Evolutionary conservation across 1,140 invertebrate species (phyloP), one percentile per base, ranked within the genome.

Genomic region (Zelostemma sp.): DNA sequence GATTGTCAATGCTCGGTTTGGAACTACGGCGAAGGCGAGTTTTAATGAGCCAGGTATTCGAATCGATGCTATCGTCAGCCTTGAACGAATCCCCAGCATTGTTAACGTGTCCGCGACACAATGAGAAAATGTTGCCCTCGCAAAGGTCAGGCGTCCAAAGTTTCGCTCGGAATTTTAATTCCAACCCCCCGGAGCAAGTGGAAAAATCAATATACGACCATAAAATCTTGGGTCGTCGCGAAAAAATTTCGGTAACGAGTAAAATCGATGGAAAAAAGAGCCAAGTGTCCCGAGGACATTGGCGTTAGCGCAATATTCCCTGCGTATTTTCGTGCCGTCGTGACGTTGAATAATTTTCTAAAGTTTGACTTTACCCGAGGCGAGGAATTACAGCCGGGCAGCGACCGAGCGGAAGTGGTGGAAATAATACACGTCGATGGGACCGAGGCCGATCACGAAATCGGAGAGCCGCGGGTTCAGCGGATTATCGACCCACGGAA

Each of bases 401-500:
- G 40, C 57, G 65, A 33, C 31, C 48, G 66, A 57, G 51, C 62
- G 62, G 61, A 64, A 69, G 65, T 61, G 65, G 58, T 66, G 61
- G 66, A 70, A 66, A 68, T 75, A 59, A 69, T 68, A 75, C 51
- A 59, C 67, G 68, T 58, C 48, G 61, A 62, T 58, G 64, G 60
- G 11, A 56, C 50, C 56, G 25, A 46, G 49, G 50, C 47, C 60
- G 60, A 60, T 64, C 51, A 56, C 55, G 58, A 74, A 71, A 76
- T 78, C 74, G 68, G 49, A 65, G 53, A 50, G 54, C 49, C 63
- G 54, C 71, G 48, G 63, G 73, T 71, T 60, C 75, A 68, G 55
- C 51, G 74, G 74, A 80, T 79, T 78, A 84, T 82, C 80, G 72
- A 58, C 67, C 68, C 75, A 69, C 76, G 19, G 57, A 50, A 78